Evolutionary conservation across 2,113 vertebrate genomes (phyloP).

Genomic region (Cyanistes caeruleus): DNA sequence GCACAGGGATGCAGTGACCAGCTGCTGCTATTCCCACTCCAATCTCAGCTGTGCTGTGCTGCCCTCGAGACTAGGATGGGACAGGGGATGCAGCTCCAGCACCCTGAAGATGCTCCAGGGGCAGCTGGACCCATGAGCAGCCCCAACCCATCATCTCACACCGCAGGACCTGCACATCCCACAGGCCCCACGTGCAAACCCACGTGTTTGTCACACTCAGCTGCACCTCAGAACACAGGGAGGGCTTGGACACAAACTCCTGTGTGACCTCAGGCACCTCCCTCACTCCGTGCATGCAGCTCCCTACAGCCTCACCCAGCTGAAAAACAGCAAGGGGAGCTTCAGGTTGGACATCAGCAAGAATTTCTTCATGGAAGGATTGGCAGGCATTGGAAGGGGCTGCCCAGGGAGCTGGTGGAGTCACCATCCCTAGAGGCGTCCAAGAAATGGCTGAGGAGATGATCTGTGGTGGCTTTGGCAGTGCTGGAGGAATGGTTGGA

Average conservation of each 20-base stretch:
- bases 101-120: neutral
- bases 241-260: neutral
- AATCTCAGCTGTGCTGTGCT: rapidly evolving
- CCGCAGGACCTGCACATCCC: neutral
- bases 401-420: neutral
- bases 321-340: neutral
- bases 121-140: rapidly evolving
- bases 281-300: neutral
- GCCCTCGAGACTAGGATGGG: neutral
- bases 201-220: neutral
- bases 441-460: neutral
- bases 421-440: neutral
- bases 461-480: too few species aligned
- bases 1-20: neutral
- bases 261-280: neutral
- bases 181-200: neutral
- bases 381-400: neutral
- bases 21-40: neutral
- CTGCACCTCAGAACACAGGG: neutral
- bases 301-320: neutral
- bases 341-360: neutral
- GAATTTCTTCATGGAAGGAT: neutral
- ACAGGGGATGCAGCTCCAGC: neutral
- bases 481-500: neutral
- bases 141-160: neutral